Evolutionary conservation across 2,113 vertebrate species (phyloP), one percentile per base, ranked within the genome.

Genomic region (Plecturocebus donacophilus): DNA sequence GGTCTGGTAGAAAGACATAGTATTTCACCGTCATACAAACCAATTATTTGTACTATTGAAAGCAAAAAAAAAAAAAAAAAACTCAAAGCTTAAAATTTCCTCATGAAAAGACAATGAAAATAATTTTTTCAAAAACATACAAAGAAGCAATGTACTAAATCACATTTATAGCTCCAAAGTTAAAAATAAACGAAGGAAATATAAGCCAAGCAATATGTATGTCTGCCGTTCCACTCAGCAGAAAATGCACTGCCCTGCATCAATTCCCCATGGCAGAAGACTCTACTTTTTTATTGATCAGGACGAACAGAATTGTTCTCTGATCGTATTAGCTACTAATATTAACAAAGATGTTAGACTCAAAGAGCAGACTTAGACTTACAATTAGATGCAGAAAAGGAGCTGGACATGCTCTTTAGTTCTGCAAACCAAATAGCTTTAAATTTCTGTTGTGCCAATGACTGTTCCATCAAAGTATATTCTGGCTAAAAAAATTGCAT

Each of bases 251-350:
- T 54, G 66, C 1, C 6, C 42, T 92, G 1, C 25, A 85, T 52
- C 79, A 89, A 87, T 68, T 96, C 94, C 90, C 97, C 42, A 0
- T 0, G 4, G 61, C 81, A 87, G 92, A 92, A 92, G 96, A 97
- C 40, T 97, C 95, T 93, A 95, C 97, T 97, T 97, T 84, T 97
- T 77, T 98, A 98, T 99, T 98, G 98, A 99, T 99, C 96, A 94
- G 93, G 87, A 98, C 96, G 97, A 98, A 95, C 9, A n/a, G 95
- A 97, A 97, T 97, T 94, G 96, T 97, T 98, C 98, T 98, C 96
- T 98, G 97, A 98, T 99, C 92, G n/a, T 45, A 92, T 96, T 96
- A 98, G 97, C 79, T 90, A 96, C 93, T n/a, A 85, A 97, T 95
- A 98, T 93, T 97, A 96, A 94, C 94, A 92, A 98, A 98, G 92